Evolutionary conservation across 2,113 vertebrate genomes (phyloP), one percentile per base, ranked within the genome.

Genomic region (Ophthalmolycus amberensis): DNA sequence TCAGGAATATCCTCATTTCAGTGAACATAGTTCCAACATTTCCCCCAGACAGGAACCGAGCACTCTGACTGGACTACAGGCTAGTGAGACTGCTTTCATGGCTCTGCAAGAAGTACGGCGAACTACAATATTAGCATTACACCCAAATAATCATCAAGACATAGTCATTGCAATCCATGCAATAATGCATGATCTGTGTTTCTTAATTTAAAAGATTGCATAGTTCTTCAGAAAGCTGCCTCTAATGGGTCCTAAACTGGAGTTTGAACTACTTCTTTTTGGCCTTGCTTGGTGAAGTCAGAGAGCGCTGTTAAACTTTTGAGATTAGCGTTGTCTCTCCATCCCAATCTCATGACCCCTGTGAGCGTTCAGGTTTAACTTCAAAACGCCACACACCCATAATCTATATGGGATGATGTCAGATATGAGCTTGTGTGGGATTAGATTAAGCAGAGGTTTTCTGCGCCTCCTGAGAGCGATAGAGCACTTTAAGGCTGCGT

Each of bases 1-100:
- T 46, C 27, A 58, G 77, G 44, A 85, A 85, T 69, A 56, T 80
- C 11, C 22, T 66, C 3, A 48, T 77, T 79, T 73, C 65, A 48
- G 69, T 58, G 50, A 59, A 71, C 32, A 5, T 32, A 46, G 10
- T 3, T 65, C 38, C 42, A 84, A 50, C 12, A 48, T 58, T 77
- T 80, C 54, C 69, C 79, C 58, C 34, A 59, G 75, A 11, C 83
- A 71, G 75, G 32, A 76, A n/a, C 16, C 22, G 40, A 46, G 12
- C 2, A 25, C 48, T 82, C 54, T 38, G 34, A 54, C 52, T 79
- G 40, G 20, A 52, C 54, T 1, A 20, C 10, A 16, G 27, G 7
- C 29, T 56, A 52, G 75, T 60, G 25, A 42, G 22, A 8, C 20
- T 48, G n/a, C 66, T 75, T 22, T 64, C 6, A 20, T 58, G 54